Percentiles rank a stretch among this genome's conserved stretches.
Evolutionary conservation across 2,797 vertebrate genomes (phyloP).

Genomic region (Martes flavigula): DNA sequence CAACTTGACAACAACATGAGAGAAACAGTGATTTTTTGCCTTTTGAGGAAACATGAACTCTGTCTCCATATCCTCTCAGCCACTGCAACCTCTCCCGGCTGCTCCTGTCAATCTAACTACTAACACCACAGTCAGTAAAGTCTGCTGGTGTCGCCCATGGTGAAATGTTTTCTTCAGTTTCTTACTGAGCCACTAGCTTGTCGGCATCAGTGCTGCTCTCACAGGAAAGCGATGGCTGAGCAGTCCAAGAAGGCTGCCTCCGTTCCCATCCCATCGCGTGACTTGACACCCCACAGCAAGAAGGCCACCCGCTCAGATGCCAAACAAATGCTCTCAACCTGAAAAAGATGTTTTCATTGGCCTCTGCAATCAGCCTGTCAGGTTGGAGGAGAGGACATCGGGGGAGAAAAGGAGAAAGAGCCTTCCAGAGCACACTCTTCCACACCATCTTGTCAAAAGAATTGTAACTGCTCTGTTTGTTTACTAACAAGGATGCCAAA

Average conservation of each 20-base stretch:
- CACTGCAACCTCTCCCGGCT: not conserved
- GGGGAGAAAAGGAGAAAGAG: not conserved
- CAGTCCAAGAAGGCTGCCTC: conserved; percentile 10
- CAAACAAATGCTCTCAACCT: conserved; percentile 73
- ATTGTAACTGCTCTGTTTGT: conserved; percentile 37
- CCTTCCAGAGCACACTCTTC: not conserved
- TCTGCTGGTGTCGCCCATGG: not conserved
- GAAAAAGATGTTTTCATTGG: conserved; percentile 64
- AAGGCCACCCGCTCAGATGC: conserved; percentile 55
- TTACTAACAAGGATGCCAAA: conserved; percentile 76
- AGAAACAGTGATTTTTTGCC: not conserved
- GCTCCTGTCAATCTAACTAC: conserved; percentile 21
- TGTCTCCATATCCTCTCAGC: not conserved
- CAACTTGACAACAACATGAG: not conserved
- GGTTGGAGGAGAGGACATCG: not conserved
- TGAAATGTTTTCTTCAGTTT: conserved; percentile 75
- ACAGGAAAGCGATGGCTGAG: conserved; percentile 55
- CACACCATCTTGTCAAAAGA: conserved; percentile 42
- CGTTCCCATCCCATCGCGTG: conserved; percentile 25
- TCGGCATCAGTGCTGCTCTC: conserved; percentile 51
- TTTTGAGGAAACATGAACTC: not conserved
- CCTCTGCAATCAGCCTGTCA: conserved; percentile 69
- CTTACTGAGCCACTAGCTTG: conserved; percentile 72
- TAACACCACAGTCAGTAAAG: not conserved
- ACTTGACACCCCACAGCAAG: conserved; percentile 71